phyloP scores from a whole-genome alignment of 2,888 invertebrate species.

The Limulus polyphemus region DNA sequence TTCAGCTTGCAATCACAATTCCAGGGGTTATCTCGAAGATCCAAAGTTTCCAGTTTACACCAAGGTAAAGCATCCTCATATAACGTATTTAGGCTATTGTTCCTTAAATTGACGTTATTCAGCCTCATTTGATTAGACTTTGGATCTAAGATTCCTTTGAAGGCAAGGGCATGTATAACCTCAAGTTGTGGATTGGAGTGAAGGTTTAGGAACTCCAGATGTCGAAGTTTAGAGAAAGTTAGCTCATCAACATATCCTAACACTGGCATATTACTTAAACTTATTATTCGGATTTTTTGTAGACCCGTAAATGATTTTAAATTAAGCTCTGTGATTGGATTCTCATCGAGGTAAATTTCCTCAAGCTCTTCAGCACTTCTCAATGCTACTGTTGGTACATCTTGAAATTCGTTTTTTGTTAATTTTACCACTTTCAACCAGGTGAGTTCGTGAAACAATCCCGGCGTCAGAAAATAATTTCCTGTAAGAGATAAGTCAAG shows the following conservation, averaged over 20 bases:
- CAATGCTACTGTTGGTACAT: constrained; percentile 20
- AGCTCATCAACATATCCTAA: constrained; percentile 8
- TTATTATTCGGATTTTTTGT: constrained; percentile 13
- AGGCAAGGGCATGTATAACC: constrained; percentile 16
- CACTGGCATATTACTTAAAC: constrained; percentile 15
- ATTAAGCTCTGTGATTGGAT: constrained; percentile 9
- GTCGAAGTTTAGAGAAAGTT: constrained; percentile 16
- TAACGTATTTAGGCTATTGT: constrained; percentile 10
- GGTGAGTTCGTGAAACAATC: constrained; percentile 13
- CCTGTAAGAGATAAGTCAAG: constrained; percentile 17
- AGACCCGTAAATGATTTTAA: constrained; percentile 14
- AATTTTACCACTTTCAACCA: constrained; percentile 19
- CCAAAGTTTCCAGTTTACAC: constrained; percentile 14
- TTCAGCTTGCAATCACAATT: constrained; percentile 21
- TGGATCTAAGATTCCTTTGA: constrained; percentile 12
- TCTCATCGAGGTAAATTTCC: constrained; percentile 18
- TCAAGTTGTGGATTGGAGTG: constrained; percentile 14
- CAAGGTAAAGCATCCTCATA: constrained; percentile 5
- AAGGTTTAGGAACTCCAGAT: constrained; percentile 12
- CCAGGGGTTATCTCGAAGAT: constrained; percentile 24
- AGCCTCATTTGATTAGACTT: not conserved
- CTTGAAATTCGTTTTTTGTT: constrained; percentile 18
- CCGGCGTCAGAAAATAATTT: constrained; percentile 8
- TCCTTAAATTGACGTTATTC: constrained; percentile 8
- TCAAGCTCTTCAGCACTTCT: constrained; percentile 15